Conservation (phyloP, 2,888 invertebrate species). For the Thyatira batis region DNA sequence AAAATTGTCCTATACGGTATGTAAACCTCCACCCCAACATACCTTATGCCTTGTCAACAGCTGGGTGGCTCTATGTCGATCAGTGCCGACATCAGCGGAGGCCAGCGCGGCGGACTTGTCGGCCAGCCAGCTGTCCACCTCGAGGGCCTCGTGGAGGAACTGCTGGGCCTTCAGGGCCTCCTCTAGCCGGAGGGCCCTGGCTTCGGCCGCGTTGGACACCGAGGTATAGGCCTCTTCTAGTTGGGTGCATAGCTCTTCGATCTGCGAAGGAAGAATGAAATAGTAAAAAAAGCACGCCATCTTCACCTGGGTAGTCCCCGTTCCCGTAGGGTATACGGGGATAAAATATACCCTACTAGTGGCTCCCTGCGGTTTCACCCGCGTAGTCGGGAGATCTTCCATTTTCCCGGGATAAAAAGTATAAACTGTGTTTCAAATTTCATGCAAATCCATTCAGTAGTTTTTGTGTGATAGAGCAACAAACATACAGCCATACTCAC, state of each 20-base stretch:
- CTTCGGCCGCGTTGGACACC: constrained; percentile 86
- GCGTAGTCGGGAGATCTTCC: too few species aligned
- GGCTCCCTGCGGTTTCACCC: too few species aligned
- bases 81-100: constrained; percentile 93
- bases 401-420: too few species aligned
- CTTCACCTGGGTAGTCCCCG: too few species aligned
- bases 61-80: constrained; percentile 95
- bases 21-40: constrained; percentile 13
- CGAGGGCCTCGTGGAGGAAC: constrained; percentile 94
- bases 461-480: too few species aligned
- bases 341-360: too few species aligned
- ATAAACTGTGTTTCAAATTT: too few species aligned
- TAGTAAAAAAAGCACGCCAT: background rate
- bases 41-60: constrained; percentile 97
- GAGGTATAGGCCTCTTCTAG: constrained; percentile 89
- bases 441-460: too few species aligned
- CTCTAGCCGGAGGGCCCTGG: constrained; percentile 90
- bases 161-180: constrained; percentile 94
- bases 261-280: constrained; percentile 62
- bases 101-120: constrained; percentile 92
- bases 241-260: constrained; percentile 88
- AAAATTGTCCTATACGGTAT: too few species aligned
- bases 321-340: too few species aligned
- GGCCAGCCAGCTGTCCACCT: constrained; percentile 95
- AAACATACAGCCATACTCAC: too few species aligned